Conservation (phyloP, 2,797 vertebrate species). For the Decapterus maruadsi region DNA sequence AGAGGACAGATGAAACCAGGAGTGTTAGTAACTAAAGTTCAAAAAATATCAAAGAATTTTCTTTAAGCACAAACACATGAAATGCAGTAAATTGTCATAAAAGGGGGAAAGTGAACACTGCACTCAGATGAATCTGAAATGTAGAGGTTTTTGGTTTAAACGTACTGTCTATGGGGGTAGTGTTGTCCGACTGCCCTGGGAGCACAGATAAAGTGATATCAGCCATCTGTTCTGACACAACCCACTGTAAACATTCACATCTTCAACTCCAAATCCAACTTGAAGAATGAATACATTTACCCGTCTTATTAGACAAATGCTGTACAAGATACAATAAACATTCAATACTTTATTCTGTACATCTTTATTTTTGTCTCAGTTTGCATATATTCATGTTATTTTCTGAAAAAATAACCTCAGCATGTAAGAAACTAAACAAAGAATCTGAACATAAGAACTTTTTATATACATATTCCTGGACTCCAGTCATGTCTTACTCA, state of each 20-base stretch:
- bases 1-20: neutral
- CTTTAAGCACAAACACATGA: neutral
- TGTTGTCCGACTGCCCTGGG: conserved; percentile 45
- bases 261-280: conserved; percentile 69
- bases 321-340: conserved; percentile 88
- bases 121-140: conserved; percentile 19
- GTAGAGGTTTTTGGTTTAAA: conserved; percentile 72
- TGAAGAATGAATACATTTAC: conserved; percentile 77
- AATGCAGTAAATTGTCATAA: conserved; percentile 5
- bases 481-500: conserved; percentile 90
- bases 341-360: conserved; percentile 88
- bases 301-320: conserved; percentile 82
- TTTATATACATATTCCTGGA: conserved; percentile 86
- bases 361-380: conserved; percentile 85
- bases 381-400: conserved; percentile 93
- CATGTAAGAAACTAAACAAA: conserved; percentile 95
- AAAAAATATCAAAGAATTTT: neutral
- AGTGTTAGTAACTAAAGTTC: neutral
- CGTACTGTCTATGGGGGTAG: conserved; percentile 51
- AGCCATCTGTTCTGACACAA: conserved; percentile 68
- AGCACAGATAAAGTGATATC: conserved; percentile 47
- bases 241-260: conserved; percentile 81
- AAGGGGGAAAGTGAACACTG: neutral
- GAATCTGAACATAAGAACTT: conserved; percentile 89
- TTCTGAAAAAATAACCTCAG: conserved; percentile 97